Base-by-base conservation (phyloP, 2,888 invertebrate species). In the Scotopteryx bipunctaria region DNA sequence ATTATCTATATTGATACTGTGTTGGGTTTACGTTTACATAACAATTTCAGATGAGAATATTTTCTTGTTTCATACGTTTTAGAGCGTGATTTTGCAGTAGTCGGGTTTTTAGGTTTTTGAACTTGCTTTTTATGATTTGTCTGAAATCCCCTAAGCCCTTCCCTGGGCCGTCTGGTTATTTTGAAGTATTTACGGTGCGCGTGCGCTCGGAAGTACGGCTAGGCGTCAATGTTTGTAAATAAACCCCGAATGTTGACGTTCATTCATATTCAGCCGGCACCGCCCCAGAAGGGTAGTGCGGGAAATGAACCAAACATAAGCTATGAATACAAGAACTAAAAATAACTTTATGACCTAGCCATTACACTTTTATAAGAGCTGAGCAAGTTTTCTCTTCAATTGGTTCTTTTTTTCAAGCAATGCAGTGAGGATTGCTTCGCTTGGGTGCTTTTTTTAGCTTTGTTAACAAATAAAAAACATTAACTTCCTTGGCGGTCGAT, bases 151-250 rank as follows among this genome's bases (percentile, higher is more conserved):
- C 23, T 31, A 6, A 9, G 9, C 15, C 15, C 32, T 25, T 8
- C 29, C 37, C 36, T 46, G 17, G 5, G 19, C 25, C 17, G 38
- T 36, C 35, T 48, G 41, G 76, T 72, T 82, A 83, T 81, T 80
- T 81, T 70, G 74, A 73, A 80, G 76, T 79, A 73, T 73, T 73
- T 67, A 69, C 62, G 68, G 69, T 58, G 66, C 66, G 74, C 71
- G 76, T 74, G 78, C 75, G 67, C 69, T 78, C 71, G 71, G 78
- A 73, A 74, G 68, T 65, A 54, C 56, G 44, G 72, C 77, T 73
- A 78, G 76, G 79, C 83, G 78, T 73, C 71, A 67, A 72, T 88
- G 88, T 89, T 89, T 85, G 88, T 89, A 88, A 89, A 89, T 86
- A 88, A 78, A 76, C 76, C 69, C 64, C 64, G 68, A 67, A 69